These are phyloP conservation scores for Drosophila pachea DNA, from an alignment of 1,140 invertebrate species.

Conservation along the genomic window DNA sequence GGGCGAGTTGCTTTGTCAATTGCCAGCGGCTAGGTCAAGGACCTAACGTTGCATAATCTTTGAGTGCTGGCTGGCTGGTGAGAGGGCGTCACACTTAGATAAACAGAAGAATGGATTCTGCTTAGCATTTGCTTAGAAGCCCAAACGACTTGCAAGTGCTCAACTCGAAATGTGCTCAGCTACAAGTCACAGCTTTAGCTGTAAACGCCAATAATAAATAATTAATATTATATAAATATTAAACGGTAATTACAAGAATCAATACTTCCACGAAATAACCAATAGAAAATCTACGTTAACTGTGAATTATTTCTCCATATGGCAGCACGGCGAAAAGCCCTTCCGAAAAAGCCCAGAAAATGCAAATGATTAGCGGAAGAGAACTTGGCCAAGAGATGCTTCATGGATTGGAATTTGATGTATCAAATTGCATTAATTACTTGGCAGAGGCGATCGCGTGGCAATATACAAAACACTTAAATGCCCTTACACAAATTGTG, in stretches of 20 bases:
- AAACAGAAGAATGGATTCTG: not conserved
- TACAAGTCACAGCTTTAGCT: not conserved
- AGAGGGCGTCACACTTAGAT: conserved; percentile 3
- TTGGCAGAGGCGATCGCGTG: too few species aligned
- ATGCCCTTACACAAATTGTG: too few species aligned
- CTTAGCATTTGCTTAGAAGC: not conserved
- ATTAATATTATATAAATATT: conserved; percentile 4
- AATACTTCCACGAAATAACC: not conserved
- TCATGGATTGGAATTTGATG: too few species aligned
- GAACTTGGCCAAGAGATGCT: not conserved
- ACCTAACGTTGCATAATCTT: conserved; percentile 27
- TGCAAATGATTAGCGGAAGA: conserved; percentile 3
- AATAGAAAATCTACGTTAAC: not conserved
- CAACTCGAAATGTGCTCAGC: not conserved
- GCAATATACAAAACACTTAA: too few species aligned
- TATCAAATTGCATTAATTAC: too few species aligned
- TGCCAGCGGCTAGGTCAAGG: conserved; percentile 22
- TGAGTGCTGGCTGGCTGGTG: not conserved
- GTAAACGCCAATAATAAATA: not conserved
- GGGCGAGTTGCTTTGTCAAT: conserved; percentile 35
- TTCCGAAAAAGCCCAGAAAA: conserved; percentile 12
- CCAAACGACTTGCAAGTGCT: not conserved
- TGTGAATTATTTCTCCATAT: conserved; percentile 5
- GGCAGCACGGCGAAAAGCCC: not conserved
- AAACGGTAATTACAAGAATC: conserved; percentile 1